Evolutionary conservation across 2,888 invertebrate species (phyloP), one percentile per base, ranked within the genome.

Genomic region (Pomacea canaliculata): DNA sequence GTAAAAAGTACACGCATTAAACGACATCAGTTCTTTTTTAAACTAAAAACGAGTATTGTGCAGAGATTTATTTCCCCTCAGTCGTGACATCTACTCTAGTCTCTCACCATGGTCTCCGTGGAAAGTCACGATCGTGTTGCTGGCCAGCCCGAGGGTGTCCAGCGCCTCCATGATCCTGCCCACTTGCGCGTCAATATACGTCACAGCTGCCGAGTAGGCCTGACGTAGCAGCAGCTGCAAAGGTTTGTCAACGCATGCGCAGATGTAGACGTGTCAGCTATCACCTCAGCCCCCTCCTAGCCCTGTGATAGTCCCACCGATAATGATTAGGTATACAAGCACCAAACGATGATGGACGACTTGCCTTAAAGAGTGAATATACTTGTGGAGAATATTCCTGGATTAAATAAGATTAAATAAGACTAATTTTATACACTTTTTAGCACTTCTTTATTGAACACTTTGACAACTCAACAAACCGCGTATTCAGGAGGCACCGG

Each of bases 101-200:
- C 12, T 51, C 87, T 87, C 91, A 95, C 96, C 97, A 91, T 97
- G 96, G 91, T 97, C 97, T 73, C 96, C 94, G 19, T 95, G 93
- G 69, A 97, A 90, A 72, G 95, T 91, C 23, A 97, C 91, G 51
- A 96, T 92, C 4, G 97, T 97, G 83, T 94, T 93, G 71, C 92
- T 83, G 27, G 87, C 82, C 37, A 88, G 82, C 10, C 86, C 86
- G 56, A 81, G 62, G 84, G 82, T 90, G 86, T 94, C 92, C 37
- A 95, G 90, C 73, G 93, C 90, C 0, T 90, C 85, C 75, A 97
- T 86, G 73, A 97, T 89, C 82, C 93, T 89, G 16, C 97, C 97
- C 83, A 97, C 92, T 77, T 96, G 92, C 87, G 94, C 93, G 89
- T 97, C 97, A 63, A 96, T 93, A 89, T 96, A 97, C 1, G 94